Evolutionary conservation across 2,113 vertebrate genomes (phyloP), one percentile per base, ranked within the genome.

Genomic region (Silurus glanis): DNA sequence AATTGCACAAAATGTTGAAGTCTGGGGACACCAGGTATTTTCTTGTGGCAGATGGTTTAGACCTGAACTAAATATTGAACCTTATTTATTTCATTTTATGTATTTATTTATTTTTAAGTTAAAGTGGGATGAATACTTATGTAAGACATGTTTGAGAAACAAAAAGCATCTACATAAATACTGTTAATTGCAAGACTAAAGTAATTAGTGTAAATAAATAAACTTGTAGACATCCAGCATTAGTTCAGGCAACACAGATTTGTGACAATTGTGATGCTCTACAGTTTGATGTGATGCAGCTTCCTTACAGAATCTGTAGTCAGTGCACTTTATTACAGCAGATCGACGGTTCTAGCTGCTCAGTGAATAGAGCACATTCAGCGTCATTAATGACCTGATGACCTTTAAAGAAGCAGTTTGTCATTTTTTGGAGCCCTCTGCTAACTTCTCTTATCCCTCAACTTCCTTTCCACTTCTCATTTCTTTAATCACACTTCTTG

Each of bases 161-260:
- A 9, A 37, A 56, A 45, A 3, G 16, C 16, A 61, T 80, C 16
- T 62, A 37, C 37, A 72, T 71, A 83, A 37, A 78, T 62, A 13
- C 51, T n/a, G 74, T 2, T 58, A 21, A 74, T 62, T 86, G 61
- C 86, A 87, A 10, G 81, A 21, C 51, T 56, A 80, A 69, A 45
- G 10, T 75, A 92, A 84, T 90, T 90, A 90, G 91, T 92, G 92
- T 80, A 85, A 90, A 88, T 61, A 66, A 83, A 89, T 91, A 87
- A 19, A 87, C 53, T 81, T 0, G 59, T 89, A 88, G 66, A 85
- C 17, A 79, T 92, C 94, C 94, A 95, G 94, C 94, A 94, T 95
- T 90, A 66, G 67, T 53, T 59, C 69, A 2, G 55, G 76, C 84
- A 83, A 72, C 86, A 87, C 88, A 76, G 19, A 80, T 64, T 55